Base-by-base conservation (phyloP, 2,797 vertebrate genomes). In the Discoglossus pictus region DNA sequence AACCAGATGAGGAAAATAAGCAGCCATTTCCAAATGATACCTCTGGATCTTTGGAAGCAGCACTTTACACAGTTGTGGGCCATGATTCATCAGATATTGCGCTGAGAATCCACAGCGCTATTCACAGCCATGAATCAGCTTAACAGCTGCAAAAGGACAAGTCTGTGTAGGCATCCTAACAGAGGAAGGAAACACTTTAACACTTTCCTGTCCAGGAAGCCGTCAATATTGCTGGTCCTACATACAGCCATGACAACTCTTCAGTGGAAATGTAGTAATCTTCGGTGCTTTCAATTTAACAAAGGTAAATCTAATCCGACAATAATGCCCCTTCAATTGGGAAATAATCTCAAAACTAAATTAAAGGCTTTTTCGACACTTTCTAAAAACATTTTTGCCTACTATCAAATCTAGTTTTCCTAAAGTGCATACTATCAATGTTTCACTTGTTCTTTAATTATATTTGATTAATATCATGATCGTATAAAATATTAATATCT, bases 1-100 rank as follows among this genome's bases (percentile, higher is more conserved):
- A 51, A 7, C 13, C 17, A n/a, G n/a, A n/a, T 51, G 12, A 9
- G 15, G 25, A 3, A 52, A 10, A 34, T 53, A 20, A 17, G 16
- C 50, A 36, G 23, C 15, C 6, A 2, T 2, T 53, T 18, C 17
- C 9, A 38, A 38, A 54, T 35, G 4, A 31, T 4, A 31, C n/a
- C 31, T 38, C 44, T 47, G 4, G 8, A 31, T 31, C 27, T 44
- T 44, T 47, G 9, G 11, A 1, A 16, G 2, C n/a, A 54, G 17
- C 16, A 54, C 34, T 54, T 54, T 31, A 31, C 27, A 36, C 18
- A 52, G 36, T 2, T 31, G 12, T 15, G 25, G 38, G 10, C 7
- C 24, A 17, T 46, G 66, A 68, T 54, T 39, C 58, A 61, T 44
- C 40, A 10, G 25, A 17, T 48, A 24, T 23, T 48, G 24, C 23